phyloP scores from a whole-genome alignment of 1,140 invertebrate genomes.

The Pseudomyrmex dendroicus region DNA sequence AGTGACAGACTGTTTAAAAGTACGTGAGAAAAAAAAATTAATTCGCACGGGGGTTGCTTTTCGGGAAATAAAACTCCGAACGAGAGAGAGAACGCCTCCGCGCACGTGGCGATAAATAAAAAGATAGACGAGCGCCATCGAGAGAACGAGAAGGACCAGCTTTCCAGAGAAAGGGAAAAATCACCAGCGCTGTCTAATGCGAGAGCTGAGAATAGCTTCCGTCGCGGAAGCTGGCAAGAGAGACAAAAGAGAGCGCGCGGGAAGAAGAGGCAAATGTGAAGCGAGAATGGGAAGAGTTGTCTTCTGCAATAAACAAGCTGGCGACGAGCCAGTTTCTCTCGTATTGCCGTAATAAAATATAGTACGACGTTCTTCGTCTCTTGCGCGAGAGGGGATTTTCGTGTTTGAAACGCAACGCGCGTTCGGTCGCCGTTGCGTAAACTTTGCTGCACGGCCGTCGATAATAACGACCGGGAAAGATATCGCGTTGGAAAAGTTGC shows the following conservation, averaged over 20 bases:
- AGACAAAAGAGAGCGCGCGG: background rate
- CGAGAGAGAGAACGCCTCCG: background rate
- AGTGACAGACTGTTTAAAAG: no score
- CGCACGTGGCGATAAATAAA: background rate
- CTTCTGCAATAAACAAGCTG: constrained; percentile 43
- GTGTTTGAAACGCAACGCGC: constrained; percentile 24
- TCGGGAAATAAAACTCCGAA: no score
- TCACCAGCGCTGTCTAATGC: background rate
- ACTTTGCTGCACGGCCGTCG: background rate
- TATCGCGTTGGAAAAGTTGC: background rate
- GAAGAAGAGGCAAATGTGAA: constrained; percentile 1
- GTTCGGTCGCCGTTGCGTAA: background rate
- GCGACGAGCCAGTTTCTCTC: constrained; percentile 43
- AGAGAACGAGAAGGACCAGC: background rate
- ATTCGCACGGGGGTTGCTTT: no score
- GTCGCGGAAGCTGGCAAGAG: background rate
- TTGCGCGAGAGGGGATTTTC: constrained; percentile 8
- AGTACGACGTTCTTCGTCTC: background rate
- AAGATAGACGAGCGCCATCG: background rate
- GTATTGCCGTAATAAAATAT: constrained; percentile 40
- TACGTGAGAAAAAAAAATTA: no score
- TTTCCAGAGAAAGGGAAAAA: background rate
- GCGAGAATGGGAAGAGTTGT: background rate
- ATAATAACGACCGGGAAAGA: constrained; percentile 4
- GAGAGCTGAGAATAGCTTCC: background rate